A percentile compares a stretch with the other conserved stretches of the same genome.
Conservation (phyloP, 2,888 invertebrate species). For the Aphidius colemani region DNA sequence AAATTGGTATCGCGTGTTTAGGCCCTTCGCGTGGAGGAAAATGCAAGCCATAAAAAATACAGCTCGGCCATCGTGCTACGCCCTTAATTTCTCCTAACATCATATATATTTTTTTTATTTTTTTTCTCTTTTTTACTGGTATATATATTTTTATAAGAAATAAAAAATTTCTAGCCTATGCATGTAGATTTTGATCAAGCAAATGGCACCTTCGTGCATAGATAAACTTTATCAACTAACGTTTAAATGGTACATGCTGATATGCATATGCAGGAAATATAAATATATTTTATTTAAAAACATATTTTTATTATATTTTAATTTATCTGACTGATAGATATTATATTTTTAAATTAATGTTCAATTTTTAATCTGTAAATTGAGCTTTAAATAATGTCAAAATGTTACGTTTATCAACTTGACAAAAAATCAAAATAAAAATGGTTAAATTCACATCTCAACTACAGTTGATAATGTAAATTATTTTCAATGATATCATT, state of each 20-base stretch:
- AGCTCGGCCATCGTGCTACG: conserved; percentile 27
- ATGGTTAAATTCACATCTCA: too few species aligned
- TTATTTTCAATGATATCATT: too few species aligned
- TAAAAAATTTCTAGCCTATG: conserved; percentile 13
- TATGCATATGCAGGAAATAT: too few species aligned
- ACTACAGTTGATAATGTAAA: too few species aligned
- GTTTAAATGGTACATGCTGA: conserved; percentile 27
- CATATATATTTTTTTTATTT: not conserved
- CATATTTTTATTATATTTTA: too few species aligned
- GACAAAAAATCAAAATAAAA: too few species aligned
- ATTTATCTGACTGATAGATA: too few species aligned
- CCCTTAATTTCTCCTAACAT: conserved; percentile 24
- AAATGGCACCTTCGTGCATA: conserved; percentile 29
- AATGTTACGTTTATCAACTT: too few species aligned
- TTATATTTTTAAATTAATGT: too few species aligned
- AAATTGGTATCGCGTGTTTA: conserved; percentile 24
- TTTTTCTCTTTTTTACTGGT: not conserved
- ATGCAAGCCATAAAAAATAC: conserved; percentile 17
- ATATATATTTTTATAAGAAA: not conserved
- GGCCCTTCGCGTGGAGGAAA: conserved; percentile 14
- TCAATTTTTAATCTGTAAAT: too few species aligned
- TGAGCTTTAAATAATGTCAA: too few species aligned
- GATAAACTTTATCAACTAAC: conserved; percentile 49
- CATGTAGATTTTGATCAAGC: conserved; percentile 22
- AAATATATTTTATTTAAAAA: too few species aligned